Percentiles rank a stretch among this genome's conserved stretches.
phyloP scores from a whole-genome alignment of 2,797 vertebrate species.

The Urophycis tenuis region DNA sequence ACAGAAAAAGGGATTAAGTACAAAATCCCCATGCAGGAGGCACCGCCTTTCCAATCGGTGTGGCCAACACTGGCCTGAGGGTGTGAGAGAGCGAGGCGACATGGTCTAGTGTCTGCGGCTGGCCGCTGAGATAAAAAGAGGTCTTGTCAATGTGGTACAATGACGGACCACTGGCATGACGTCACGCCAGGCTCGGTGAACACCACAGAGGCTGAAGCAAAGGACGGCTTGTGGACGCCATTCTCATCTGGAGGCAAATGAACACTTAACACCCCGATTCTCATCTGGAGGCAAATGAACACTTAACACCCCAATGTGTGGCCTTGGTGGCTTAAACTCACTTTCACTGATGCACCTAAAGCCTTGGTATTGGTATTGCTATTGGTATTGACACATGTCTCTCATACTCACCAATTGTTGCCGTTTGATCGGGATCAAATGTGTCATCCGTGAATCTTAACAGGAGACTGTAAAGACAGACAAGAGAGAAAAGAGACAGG shows the following conservation, averaged over 20 bases:
- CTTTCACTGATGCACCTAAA: not conserved
- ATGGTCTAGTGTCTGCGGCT: constrained; percentile 7
- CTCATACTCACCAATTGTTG: constrained; percentile 88
- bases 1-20: not conserved
- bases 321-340: too few species aligned
- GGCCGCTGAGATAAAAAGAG: constrained; percentile 1
- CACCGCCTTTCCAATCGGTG: not conserved
- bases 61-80: not conserved
- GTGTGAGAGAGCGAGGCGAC: not conserved
- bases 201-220: not conserved
- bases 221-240: not conserved
- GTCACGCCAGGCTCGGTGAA: constrained; percentile 8
- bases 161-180: constrained; percentile 8
- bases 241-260: not conserved
- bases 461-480: constrained; percentile 84
- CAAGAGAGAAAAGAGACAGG: constrained; percentile 24
- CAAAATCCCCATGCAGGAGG: not conserved
- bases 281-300: too few species aligned
- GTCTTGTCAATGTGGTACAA: constrained; percentile 9
- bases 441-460: constrained; percentile 96
- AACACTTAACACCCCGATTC: too few species aligned
- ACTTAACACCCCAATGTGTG: too few species aligned
- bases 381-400: not conserved
- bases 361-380: too few species aligned
- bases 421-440: constrained; percentile 93